phyloP scores from a whole-genome alignment of 2,113 vertebrate genomes.

The Nothocercus nigrocapillus region DNA sequence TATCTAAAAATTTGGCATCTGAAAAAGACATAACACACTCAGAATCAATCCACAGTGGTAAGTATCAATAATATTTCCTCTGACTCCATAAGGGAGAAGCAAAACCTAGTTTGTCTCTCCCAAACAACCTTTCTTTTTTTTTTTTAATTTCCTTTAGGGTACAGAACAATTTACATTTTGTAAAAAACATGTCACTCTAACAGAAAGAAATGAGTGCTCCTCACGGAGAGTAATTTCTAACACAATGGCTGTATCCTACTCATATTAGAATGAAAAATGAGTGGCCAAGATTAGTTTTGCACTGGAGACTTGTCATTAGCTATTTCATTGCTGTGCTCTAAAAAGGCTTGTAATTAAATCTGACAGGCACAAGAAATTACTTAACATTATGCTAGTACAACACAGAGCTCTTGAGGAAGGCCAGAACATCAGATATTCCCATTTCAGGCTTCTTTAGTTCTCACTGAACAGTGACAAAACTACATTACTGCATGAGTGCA shows the following conservation, averaged over 20 bases:
- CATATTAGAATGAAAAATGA: not conserved
- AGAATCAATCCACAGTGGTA: not conserved
- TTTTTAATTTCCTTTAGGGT: not conserved
- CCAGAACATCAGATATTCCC: not conserved
- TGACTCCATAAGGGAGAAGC: not conserved
- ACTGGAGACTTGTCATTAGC: not conserved
- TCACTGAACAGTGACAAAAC: not conserved
- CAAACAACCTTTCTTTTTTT: not conserved
- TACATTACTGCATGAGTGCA: fast-evolving
- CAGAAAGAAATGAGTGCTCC: not conserved
- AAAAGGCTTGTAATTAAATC: not conserved
- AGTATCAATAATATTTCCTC: not conserved
- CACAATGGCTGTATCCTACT: not conserved
- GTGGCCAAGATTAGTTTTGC: not conserved
- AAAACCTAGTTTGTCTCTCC: not conserved
- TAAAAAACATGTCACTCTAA: not conserved
- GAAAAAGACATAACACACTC: not conserved
- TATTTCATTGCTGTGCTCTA: not conserved
- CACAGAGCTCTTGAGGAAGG: not conserved
- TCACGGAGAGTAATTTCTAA: not conserved
- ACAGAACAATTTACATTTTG: not conserved
- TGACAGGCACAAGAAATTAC: not conserved
- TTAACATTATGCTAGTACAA: not conserved
- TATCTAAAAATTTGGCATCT: not conserved
- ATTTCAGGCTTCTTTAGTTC: not conserved